These are phyloP conservation scores for human (Homo sapiens) DNA, from an alignment of 2,113 vertebrate genomes.

Conservation along the genomic window DNA sequence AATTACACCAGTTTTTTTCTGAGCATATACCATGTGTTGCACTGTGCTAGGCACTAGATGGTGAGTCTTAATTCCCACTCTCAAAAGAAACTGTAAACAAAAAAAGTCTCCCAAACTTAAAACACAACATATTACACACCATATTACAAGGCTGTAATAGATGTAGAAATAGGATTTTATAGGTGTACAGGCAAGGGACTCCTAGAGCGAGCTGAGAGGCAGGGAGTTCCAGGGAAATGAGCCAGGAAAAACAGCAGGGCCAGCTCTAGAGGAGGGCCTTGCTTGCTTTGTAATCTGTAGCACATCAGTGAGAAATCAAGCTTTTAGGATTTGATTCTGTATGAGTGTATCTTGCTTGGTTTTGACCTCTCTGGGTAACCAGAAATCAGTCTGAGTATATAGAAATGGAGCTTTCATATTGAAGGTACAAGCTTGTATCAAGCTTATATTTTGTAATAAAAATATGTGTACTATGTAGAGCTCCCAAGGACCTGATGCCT, in stretches of 20 bases:
- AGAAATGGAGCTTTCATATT: neutral
- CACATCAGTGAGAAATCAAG: neutral
- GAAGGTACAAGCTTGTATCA: neutral
- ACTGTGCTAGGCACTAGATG: neutral
- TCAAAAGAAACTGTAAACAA: neutral
- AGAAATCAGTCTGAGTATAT: neutral
- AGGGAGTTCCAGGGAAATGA: neutral
- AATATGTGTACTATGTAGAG: accelerated
- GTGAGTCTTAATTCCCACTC: neutral
- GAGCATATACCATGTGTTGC: neutral
- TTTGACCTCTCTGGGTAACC: neutral
- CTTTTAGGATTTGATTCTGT: neutral
- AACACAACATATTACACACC: neutral
- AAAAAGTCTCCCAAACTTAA: neutral
- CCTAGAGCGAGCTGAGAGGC: neutral
- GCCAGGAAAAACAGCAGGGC: neutral
- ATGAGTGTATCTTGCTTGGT: neutral
- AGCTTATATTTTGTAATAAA: neutral
- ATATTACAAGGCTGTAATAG: neutral
- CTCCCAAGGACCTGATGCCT: neutral
- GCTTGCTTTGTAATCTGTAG: neutral
- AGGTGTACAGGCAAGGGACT: too few species aligned
- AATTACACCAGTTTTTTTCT: neutral
- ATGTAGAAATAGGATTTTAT: neutral
- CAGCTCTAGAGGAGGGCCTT: too few species aligned